Base-by-base conservation (phyloP, 2,888 invertebrate species). In the Tupiocoris notatus region DNA sequence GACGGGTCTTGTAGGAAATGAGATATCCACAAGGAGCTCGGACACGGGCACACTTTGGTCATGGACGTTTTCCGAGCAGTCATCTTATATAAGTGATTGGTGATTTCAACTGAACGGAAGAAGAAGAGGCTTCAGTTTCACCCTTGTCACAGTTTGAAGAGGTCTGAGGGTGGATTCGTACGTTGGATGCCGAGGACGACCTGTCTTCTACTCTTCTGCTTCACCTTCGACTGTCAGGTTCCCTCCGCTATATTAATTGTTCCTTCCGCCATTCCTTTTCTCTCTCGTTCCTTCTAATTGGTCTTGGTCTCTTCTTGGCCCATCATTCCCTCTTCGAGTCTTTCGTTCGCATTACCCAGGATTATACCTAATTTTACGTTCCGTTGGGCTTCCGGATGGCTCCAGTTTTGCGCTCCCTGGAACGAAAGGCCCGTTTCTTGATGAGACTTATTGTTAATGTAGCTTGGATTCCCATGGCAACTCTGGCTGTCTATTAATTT, bases 331-430 rank as follows among this genome's bases (percentile, higher is more conserved):
- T 68, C 68, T 21, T 24, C 18, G 63, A 64, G 74, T 74, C 74
- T 17, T 75, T 58, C 57, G 65, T 58, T 64, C 65, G 59, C 75
- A 66, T 68, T 62, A 57, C 62, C 59, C 68, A 54, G 66, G 76
- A 76, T 76, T 76, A 76, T 76, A 76, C 68, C 76, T 76, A 76
- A 76, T 76, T 76, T 76, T 68, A 68, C 76, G 76, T 62, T 68
- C 61, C 76, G 76, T 76, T 76, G 64, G 17, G 20, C 61, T 21
- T 21, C 39, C 39, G 12, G 39, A 39, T 39, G 12, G 39, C 39
- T 39, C 6, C 3, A 39, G 3, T 39, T 39, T 12, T 39, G 39
- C 39, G 3, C n/a, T 39, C 65, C 12, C 16, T 9, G 22, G n/a
- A 17, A 16, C 1, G 17, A 20, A 17, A 39, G 23, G 16, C 73